These are phyloP conservation scores for Porites australiensis DNA, from an alignment of 64 coral and sea anemone species.

Conservation along the genomic window DNA sequence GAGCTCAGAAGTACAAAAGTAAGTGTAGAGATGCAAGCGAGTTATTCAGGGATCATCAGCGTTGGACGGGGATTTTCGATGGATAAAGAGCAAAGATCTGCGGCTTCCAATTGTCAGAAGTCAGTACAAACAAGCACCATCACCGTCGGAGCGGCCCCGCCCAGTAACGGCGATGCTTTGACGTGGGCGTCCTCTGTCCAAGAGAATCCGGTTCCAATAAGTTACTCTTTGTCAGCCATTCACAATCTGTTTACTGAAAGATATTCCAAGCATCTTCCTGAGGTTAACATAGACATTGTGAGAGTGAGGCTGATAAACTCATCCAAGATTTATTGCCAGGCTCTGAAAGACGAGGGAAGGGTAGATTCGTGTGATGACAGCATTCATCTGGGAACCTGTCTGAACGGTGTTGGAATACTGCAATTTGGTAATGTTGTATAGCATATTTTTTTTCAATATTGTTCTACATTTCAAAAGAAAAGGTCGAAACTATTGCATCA, in stretches of 20 bases:
- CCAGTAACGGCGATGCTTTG: conserved; percentile 25
- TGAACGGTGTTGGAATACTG: background rate
- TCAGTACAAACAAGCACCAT: background rate
- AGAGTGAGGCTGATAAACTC: background rate
- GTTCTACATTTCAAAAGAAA: too few species aligned
- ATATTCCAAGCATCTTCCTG: too few species aligned
- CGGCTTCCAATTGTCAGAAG: background rate
- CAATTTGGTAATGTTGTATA: background rate
- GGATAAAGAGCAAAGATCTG: conserved; percentile 14
- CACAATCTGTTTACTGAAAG: background rate
- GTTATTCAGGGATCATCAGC: conserved; percentile 35
- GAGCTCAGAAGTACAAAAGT: background rate
- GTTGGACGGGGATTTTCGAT: conserved; percentile 37
- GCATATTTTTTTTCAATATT: too few species aligned
- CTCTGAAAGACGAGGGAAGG: background rate
- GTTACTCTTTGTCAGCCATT: background rate
- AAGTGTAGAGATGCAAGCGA: background rate
- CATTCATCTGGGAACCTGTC: too few species aligned
- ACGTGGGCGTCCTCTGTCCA: background rate
- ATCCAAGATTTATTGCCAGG: background rate
- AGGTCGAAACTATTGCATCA: too few species aligned
- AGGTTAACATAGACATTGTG: background rate
- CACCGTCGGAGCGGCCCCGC: conserved; percentile 2
- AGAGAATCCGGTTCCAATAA: conserved; percentile 6
- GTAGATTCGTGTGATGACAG: background rate